Evolutionary conservation across 2,888 invertebrate genomes (phyloP), one percentile per base, ranked within the genome.

Genomic region (Cheilosia soror): DNA sequence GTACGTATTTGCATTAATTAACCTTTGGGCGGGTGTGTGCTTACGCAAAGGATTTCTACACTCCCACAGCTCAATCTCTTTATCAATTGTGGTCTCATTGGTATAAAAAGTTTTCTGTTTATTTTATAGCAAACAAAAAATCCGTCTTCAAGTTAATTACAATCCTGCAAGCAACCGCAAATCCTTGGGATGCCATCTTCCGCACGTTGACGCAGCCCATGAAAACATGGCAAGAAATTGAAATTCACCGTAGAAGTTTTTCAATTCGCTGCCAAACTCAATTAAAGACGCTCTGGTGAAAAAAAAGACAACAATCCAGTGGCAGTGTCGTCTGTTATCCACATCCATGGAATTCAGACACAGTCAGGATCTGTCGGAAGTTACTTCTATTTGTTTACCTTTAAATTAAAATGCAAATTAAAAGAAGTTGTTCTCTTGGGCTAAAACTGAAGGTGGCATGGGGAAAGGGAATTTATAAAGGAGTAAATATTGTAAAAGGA

Each of bases 321-420:
- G 40, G 53, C 49, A 42, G 47, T 76, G 40, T 20, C 15, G 15
- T 20, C 7, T 7, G 15, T 15, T 62, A 40, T 65, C 29, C 53
- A 44, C 44, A 63, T 57, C 51, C 29, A 11, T 11, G 63, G 84
- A 73, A 68, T 69, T 47, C 60, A 42, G 15, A 47, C 49, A 69
- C 63, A 47, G 58, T 33, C 68, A 20, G 63, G 65, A 60, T 29
- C 68, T 66, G 66, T 49, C 62, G 62, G 72, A 58, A 85, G 85
- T 85, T 68, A 72, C 80, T 85, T 81, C 72, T 85, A 66, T 85
- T 85, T 85, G 85, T 81, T 85, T 85, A 85, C 85, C 81, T 85
- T 85, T 85, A 77, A 85, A 85, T 85, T 85, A 85, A 85, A 85
- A 85, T 85, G 85, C 85, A 85, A 85, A 85, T 85, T 85, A 85